Percentiles rank a stretch among this genome's conserved stretches.
Evolutionary conservation across 1,140 invertebrate species (phyloP).

Genomic region (Listronotus oregonensis): DNA sequence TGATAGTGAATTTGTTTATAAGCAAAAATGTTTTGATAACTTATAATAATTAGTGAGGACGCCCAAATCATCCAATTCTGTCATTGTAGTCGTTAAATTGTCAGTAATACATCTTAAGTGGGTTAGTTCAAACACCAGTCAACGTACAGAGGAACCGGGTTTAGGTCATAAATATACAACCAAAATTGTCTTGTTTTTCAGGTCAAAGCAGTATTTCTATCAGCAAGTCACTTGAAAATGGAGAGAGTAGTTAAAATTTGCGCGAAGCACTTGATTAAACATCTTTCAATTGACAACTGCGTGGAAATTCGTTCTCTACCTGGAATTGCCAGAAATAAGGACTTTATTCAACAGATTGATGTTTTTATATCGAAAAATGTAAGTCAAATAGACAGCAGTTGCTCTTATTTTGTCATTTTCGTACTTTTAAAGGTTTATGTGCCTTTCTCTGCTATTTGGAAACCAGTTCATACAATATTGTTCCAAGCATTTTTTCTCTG

Average conservation of each 20-base stretch:
- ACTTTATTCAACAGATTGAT: constrained; percentile 69
- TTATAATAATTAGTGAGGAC: too few relatives aligned
- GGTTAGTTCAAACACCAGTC: too few relatives aligned
- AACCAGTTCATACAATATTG: too few relatives aligned
- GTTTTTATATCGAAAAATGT: constrained; percentile 74
- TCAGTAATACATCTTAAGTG: too few relatives aligned
- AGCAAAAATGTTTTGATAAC: too few relatives aligned
- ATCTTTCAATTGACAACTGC: constrained; percentile 72
- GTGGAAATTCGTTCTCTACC: constrained; percentile 71
- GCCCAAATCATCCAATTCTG: too few relatives aligned
- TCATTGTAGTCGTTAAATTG: too few relatives aligned
- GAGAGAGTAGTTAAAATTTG: constrained; percentile 72
- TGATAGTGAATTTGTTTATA: too few relatives aligned
- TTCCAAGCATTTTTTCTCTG: too few relatives aligned
- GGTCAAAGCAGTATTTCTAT: constrained; percentile 75
- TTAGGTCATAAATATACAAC: too few relatives aligned
- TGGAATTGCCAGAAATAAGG: constrained; percentile 66
- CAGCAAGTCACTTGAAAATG: constrained; percentile 76
- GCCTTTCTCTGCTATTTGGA: too few relatives aligned
- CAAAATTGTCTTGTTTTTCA: constrained; percentile 43
- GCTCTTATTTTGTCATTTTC: not conserved
- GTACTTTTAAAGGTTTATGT: not conserved
- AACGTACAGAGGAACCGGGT: too few relatives aligned
- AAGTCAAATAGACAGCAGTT: constrained; percentile 48
- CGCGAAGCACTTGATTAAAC: constrained; percentile 69